Percentiles rank a stretch among this genome's conserved stretches.
phyloP scores from a whole-genome alignment of 2,113 vertebrate genomes.

The Scartelaos histophorus region DNA sequence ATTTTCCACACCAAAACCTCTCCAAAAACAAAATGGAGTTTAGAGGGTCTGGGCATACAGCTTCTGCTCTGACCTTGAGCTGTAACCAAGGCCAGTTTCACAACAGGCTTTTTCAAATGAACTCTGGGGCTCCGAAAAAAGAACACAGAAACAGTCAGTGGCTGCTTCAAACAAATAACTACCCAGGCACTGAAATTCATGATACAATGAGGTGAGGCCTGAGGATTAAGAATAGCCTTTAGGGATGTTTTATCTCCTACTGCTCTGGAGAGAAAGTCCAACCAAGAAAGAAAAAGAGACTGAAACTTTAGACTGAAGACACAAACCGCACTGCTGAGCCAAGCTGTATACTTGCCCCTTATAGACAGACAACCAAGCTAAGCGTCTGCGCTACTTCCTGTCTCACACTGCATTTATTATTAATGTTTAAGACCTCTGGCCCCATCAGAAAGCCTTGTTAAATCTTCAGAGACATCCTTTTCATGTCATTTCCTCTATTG shows the following conservation, averaged over 20 bases:
- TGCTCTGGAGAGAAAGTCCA: slow-evolving; percentile 13
- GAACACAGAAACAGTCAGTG: slow-evolving; percentile 25
- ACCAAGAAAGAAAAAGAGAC: slow-evolving; percentile 13
- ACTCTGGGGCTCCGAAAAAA: slow-evolving; percentile 8
- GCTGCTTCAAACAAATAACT: slow-evolving; percentile 40
- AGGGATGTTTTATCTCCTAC: slow-evolving; percentile 28
- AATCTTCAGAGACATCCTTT: slow-evolving; percentile 67
- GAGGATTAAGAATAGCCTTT: slow-evolving; percentile 31
- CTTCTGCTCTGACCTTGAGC: slow-evolving; percentile 72
- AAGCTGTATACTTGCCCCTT: slow-evolving; percentile 13
- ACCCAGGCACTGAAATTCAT: slow-evolving; percentile 37
- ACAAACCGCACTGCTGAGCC: slow-evolving; percentile 30
- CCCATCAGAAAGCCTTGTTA: slow-evolving; percentile 70
- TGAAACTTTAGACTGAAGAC: slow-evolving; percentile 18
- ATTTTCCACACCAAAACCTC: not conserved
- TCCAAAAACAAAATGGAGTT: slow-evolving; percentile 51
- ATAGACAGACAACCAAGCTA: slow-evolving; percentile 35
- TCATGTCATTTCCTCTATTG: slow-evolving; percentile 58
- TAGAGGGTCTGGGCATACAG: slow-evolving; percentile 10
- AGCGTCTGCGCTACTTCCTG: slow-evolving; percentile 60
- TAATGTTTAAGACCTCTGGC: slow-evolving; percentile 70
- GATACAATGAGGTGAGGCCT: slow-evolving; percentile 36
- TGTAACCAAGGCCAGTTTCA: slow-evolving; percentile 28
- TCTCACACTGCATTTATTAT: slow-evolving; percentile 66
- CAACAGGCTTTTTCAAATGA: slow-evolving; percentile 47